A percentile compares a stretch with the other conserved stretches of the same genome.
Conservation (phyloP, 2,797 vertebrate genomes). For the Fistularia tabacaria region DNA sequence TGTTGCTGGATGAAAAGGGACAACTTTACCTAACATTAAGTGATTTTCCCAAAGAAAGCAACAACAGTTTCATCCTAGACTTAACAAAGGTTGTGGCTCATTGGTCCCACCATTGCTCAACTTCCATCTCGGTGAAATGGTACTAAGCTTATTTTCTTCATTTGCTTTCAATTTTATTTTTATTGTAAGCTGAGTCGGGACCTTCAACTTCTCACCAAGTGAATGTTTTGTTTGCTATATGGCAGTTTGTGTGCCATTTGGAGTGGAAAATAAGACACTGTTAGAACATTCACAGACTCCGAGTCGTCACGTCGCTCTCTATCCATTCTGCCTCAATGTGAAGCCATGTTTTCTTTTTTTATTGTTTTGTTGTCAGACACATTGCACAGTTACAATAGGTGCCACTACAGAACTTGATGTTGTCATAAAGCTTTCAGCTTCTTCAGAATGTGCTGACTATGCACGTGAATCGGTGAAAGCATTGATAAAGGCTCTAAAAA, state of each 20-base stretch:
- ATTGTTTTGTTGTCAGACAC: slow-evolving; percentile 45
- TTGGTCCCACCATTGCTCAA: background rate
- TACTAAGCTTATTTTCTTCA: slow-evolving; percentile 26
- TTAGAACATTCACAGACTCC: slow-evolving; percentile 37
- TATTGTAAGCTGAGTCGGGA: slow-evolving; percentile 44
- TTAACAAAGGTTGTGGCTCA: background rate
- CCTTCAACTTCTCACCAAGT: slow-evolving; percentile 32
- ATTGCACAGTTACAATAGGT: slow-evolving; percentile 34
- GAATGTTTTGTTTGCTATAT: slow-evolving; percentile 32
- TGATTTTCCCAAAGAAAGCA: no score
- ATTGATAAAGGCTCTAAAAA: slow-evolving; percentile 7
- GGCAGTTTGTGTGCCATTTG: slow-evolving; percentile 47
- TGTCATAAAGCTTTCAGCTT: slow-evolving; percentile 41
- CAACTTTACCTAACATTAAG: no score
- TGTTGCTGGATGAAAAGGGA: no score
- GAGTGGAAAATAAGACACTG: slow-evolving; percentile 63
- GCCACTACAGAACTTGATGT: slow-evolving; percentile 32
- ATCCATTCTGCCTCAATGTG: slow-evolving; percentile 47
- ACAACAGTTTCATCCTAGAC: no score
- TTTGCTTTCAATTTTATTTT: slow-evolving; percentile 24
- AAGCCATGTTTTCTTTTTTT: slow-evolving; percentile 37
- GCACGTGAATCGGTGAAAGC: background rate
- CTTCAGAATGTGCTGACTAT: slow-evolving; percentile 22
- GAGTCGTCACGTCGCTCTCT: slow-evolving; percentile 36
- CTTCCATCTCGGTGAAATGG: slow-evolving; percentile 3